Conservation (phyloP, 1,140 invertebrate genomes). For the Drosophila kepulauana region DNA sequence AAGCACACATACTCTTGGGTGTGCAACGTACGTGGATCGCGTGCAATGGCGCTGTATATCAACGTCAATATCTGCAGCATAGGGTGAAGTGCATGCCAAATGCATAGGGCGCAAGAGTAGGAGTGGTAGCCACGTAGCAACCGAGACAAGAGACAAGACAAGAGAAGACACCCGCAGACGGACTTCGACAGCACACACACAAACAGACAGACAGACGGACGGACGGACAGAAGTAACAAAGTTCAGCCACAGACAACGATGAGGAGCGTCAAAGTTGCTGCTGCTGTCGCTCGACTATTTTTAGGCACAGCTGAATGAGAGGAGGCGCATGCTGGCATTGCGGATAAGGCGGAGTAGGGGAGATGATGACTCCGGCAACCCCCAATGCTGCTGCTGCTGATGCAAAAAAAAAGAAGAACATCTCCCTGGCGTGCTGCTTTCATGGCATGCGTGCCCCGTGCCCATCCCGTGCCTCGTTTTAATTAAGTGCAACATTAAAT, state of each 20-base stretch:
- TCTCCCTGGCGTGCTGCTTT: constrained; percentile 57
- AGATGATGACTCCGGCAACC: constrained; percentile 41
- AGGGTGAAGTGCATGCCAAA: constrained; percentile 74
- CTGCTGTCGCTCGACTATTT: constrained; percentile 62
- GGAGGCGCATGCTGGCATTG: constrained; percentile 11
- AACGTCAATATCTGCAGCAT: constrained; percentile 81
- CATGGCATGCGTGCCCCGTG: constrained; percentile 60
- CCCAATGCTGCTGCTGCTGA: constrained; percentile 27
- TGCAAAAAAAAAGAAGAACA: constrained; percentile 21
- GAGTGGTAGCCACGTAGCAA: constrained; percentile 71
- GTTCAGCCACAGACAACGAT: constrained; percentile 54
- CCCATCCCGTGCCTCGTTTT: constrained; percentile 57
- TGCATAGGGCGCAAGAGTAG: constrained; percentile 68
- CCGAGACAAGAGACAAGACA: constrained; percentile 57
- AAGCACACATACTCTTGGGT: neutral
- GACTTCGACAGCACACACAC: neutral
- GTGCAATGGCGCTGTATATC: constrained; percentile 78
- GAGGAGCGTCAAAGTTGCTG: constrained; percentile 52
- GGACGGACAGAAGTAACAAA: constrained; percentile 75
- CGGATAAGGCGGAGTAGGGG: constrained; percentile 10
- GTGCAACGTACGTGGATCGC: constrained; percentile 56
- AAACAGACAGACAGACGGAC: constrained; percentile 19
- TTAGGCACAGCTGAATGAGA: constrained; percentile 51
- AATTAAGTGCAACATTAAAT: constrained; percentile 84
- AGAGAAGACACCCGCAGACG: constrained; percentile 49